phyloP scores from a whole-genome alignment of 1,140 invertebrate species.

The Bombus pyrosoma region DNA sequence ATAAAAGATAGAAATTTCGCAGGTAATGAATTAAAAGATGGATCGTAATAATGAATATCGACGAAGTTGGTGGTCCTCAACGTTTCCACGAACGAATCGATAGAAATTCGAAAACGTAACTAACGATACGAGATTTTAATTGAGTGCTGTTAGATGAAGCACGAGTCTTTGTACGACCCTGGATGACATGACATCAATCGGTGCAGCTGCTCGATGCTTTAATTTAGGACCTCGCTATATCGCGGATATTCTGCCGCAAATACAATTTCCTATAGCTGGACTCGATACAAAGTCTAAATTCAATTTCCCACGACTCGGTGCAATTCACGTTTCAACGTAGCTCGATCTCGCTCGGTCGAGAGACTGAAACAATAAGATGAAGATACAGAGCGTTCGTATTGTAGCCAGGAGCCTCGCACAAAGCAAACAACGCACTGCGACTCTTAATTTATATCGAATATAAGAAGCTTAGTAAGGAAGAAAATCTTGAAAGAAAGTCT shows the following conservation, averaged over 20 bases:
- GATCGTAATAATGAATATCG: too few relatives aligned
- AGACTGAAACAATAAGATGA: too few relatives aligned
- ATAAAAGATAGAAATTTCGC: too few relatives aligned
- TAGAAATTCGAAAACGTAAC: too few relatives aligned
- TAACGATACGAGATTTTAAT: too few relatives aligned
- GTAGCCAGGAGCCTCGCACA: background rate
- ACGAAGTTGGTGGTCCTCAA: too few relatives aligned
- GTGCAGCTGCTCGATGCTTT: background rate
- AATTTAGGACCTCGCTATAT: background rate
- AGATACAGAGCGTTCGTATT: too few relatives aligned
- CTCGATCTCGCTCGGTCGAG: background rate
- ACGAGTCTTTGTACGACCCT: too few relatives aligned
- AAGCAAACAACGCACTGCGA: background rate
- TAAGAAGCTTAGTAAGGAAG: background rate
- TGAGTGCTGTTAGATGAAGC: too few relatives aligned
- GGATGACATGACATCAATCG: background rate
- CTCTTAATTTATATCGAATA: slow-evolving; percentile 10
- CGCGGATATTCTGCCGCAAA: background rate
- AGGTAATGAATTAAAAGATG: too few relatives aligned
- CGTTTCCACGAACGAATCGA: too few relatives aligned
- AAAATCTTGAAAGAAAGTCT: background rate
- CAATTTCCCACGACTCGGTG: background rate
- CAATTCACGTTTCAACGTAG: slow-evolving; percentile 1
- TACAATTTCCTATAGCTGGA: slow-evolving; percentile 10
- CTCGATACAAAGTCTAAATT: background rate